Evolutionary conservation across 2,797 vertebrate species (phyloP), one percentile per base, ranked within the genome.

Genomic region (Danio jaintianensis): DNA sequence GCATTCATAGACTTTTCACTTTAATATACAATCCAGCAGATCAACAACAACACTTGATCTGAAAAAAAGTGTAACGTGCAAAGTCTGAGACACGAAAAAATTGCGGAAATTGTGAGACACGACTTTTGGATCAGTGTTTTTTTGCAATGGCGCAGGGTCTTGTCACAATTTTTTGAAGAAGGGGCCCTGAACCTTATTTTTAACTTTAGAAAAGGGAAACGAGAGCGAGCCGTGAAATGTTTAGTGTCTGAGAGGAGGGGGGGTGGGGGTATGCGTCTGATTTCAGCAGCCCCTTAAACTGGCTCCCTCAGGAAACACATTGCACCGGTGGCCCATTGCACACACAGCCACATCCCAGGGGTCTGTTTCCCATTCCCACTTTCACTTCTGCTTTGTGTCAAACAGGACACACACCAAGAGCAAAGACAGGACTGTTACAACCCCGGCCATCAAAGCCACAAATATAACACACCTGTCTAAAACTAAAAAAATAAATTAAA

Each of bases 221-320:
- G 71, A 84, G 74, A 87, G 42, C 48, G 2, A 47, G 53, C 15
- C 55, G 20, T 78, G 73, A n/a, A 47, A 66, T 53, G 75, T n/a
- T n/a, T 20, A 18, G 20, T 56, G 18, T 42, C 8, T 20, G 72
- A 38, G n/a, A 43, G 55, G 56, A 29, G 29, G 29, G 29, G 29
- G 29, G n/a, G n/a, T n/a, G n/a, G 61, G 42, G 3, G 9, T n/a
- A n/a, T n/a, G 20, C 20, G 73, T 77, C 71, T 83, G 75, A 84
- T 36, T 69, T 11, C 6, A 6, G 29, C 59, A 83, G 83, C 82
- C 72, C 84, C 63, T 68, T 38, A 83, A 87, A 89, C 16, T 6
- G 52, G 83, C 79, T 67, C n/a, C 72, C 69, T 69, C 89, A 92
- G 92, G 91, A 93, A 92, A 91, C 91, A 93, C 90, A 91, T 93